A percentile compares a stretch with the other conserved stretches of the same genome.
Conservation (phyloP, 2,113 vertebrate genomes). For the Struthidea cinerea region DNA sequence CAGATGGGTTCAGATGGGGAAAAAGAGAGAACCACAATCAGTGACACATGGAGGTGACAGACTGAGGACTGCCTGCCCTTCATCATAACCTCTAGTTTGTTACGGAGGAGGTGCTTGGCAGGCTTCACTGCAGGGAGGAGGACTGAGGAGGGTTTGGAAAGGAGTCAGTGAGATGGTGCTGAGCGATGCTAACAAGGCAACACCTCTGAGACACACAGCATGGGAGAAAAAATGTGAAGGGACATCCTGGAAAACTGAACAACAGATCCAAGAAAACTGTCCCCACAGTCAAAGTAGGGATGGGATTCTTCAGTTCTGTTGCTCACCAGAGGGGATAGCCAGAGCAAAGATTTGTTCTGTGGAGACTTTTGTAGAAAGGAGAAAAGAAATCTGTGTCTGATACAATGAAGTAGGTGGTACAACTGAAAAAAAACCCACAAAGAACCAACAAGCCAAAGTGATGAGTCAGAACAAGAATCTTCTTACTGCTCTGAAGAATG, state of each 20-base stretch:
- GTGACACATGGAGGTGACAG: constrained; percentile 15
- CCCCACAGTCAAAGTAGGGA: neutral
- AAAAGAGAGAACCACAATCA: neutral
- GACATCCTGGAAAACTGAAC: neutral
- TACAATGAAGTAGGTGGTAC: neutral
- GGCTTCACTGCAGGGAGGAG: neutral
- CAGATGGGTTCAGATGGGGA: neutral
- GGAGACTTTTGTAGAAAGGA: neutral
- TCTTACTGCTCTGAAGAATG: neutral
- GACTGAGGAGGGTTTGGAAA: neutral
- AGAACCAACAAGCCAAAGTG: neutral
- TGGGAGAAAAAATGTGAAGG: neutral
- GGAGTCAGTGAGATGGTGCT: neutral
- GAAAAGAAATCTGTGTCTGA: neutral
- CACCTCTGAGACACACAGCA: neutral
- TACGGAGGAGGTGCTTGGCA: neutral
- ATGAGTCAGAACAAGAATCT: neutral
- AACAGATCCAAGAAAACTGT: neutral
- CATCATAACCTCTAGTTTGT: neutral
- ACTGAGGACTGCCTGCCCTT: neutral
- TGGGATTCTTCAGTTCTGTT: neutral
- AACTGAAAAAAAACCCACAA: neutral
- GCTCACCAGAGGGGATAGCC: neutral
- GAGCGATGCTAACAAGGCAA: neutral
- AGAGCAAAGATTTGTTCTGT: neutral